Evolutionary conservation across 2,113 vertebrate species (phyloP).

Genomic region (human (Homo sapiens)): GRCh38 chr17:60734501-60735000

Average conservation of each 20-base stretch:
- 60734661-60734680: too few relatives aligned
- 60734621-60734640: not conserved
- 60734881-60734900: not conserved
- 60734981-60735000: not conserved
- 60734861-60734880: not conserved
- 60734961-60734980: not conserved
- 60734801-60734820: not conserved
- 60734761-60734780: not conserved
- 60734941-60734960: not conserved
- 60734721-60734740: not conserved
- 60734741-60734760: not conserved
- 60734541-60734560: not conserved
- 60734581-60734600: not conserved
- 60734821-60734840: not conserved
- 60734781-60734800: not conserved
- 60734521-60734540: not conserved
- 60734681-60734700: not conserved
- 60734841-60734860: not conserved
- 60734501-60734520: not conserved
- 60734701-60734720: not conserved
- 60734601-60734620: not conserved
- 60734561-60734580: not conserved
- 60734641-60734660: not conserved
- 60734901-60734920: not conserved
- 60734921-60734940: not conserved